Conservation (phyloP, 2,113 vertebrate species). For the Gorsachius goisagi region DNA sequence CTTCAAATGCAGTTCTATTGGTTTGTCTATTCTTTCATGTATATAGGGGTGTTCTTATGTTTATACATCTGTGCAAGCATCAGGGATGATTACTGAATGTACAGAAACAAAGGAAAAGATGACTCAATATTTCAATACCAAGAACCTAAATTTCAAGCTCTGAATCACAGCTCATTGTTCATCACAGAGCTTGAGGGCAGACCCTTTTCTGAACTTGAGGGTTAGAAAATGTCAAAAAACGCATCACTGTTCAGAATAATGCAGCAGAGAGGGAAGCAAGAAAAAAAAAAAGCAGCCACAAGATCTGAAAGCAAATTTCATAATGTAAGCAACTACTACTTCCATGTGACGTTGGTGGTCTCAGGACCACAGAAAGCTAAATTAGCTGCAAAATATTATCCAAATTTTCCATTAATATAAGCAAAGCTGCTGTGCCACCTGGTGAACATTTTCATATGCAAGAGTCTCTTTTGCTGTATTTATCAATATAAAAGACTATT, state of each 20-base stretch:
- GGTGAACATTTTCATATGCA: neutral
- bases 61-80: neutral
- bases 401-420: neutral
- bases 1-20: neutral
- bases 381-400: neutral
- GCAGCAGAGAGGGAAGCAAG: neutral
- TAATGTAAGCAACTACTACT: neutral
- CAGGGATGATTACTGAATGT: neutral
- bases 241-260: neutral
- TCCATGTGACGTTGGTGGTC: neutral
- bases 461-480: neutral
- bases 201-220: neutral
- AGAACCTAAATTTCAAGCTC: neutral
- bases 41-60: neutral
- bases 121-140: neutral
- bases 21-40: neutral
- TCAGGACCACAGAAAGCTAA: neutral
- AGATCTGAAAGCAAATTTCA: neutral
- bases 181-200: neutral
- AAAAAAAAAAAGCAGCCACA: no score
- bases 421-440: slow-evolving; percentile 37
- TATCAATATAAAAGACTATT: neutral
- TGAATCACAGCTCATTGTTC: neutral
- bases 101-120: neutral
- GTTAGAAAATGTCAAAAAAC: neutral